Conservation (phyloP, 1,140 invertebrate species). For the Ptiloglossa arizonensis region DNA sequence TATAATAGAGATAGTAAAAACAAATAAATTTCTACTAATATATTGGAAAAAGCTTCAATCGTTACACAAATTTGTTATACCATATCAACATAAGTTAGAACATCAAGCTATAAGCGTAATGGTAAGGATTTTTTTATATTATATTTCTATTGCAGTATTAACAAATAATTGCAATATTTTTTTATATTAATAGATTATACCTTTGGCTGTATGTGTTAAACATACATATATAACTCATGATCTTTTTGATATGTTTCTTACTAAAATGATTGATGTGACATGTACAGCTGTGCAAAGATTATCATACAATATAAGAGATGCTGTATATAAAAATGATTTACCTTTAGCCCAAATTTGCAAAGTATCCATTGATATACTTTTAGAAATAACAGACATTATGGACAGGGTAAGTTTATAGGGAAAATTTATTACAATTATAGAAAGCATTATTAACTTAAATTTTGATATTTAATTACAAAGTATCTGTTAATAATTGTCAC, state of each 20-base stretch:
- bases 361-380: slow-evolving; percentile 78
- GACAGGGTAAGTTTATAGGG: slow-evolving; percentile 85
- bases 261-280: slow-evolving; percentile 84
- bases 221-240: slow-evolving; percentile 76
- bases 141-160: not conserved
- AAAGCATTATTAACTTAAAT: not conserved
- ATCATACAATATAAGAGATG: slow-evolving; percentile 83
- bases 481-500: slow-evolving; percentile 73
- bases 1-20: slow-evolving; percentile 72
- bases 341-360: slow-evolving; percentile 77
- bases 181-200: slow-evolving; percentile 84
- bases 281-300: slow-evolving; percentile 85
- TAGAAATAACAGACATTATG: slow-evolving; percentile 84
- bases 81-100: slow-evolving; percentile 74
- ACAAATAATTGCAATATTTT: slow-evolving; percentile 58
- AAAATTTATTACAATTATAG: too few relatives aligned
- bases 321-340: slow-evolving; percentile 74
- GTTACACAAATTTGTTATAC: slow-evolving; percentile 63
- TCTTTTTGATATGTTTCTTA: slow-evolving; percentile 84
- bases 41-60: slow-evolving; percentile 76
- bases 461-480: slow-evolving; percentile 4
- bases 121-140: slow-evolving; percentile 74
- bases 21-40: slow-evolving; percentile 73
- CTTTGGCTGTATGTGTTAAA: slow-evolving; percentile 81
- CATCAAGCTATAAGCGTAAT: slow-evolving; percentile 83